Base-by-base conservation (phyloP, 2,888 invertebrate genomes). In the Kuschelorhynchus macadamiae region DNA sequence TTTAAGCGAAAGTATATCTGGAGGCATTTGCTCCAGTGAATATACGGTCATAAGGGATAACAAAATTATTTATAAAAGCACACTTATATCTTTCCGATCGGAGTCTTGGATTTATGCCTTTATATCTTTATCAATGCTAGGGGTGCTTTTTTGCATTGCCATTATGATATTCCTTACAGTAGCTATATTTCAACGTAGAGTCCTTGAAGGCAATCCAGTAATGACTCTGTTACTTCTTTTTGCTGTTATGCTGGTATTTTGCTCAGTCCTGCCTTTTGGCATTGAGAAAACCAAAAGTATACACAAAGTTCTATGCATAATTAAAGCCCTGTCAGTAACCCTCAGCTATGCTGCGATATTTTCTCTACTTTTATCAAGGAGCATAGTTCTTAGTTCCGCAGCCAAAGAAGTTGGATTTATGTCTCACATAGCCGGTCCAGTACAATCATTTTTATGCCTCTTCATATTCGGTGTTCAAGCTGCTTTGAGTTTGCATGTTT, bases 381-480 rank as follows among this genome's bases (percentile, higher is more conserved):
- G 88, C 1, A 84, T 91, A 4, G 87, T 91, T 81, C 80, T 92
- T 47, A 88, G 90, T 0, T 89, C 90, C 1, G 88, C 90, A 47
- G 89, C 86, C 0, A 87, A 88, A 66, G 89, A 90, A 66, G 88
- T 89, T 0, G 89, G 90, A 0, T 89, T 91, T 71, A 86, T 90
- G 70, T 89, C 89, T 2, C 91, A 91, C 76, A 87, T 91, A 7
- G 89, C 91, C 71, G 92, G 92, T 2, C 88, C 90, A 39, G 86
- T 91, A 5, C 91, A 91, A 77, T 85, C 88, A 0, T 85, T 89
- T 12, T 85, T 91, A 73, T 86, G 88, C 61, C 84, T 90, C 46
- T 90, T 91, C 76, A 89, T 90, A 77, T 86, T 87, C 32, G 85
- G 87, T 0, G 89, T 90, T 0, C 89, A 90, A 79, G 81, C 86